A percentile compares a stretch with the other conserved stretches of the same genome.
Evolutionary conservation across 2,888 invertebrate species (phyloP).

Genomic region (Tenodera sinensis): DNA sequence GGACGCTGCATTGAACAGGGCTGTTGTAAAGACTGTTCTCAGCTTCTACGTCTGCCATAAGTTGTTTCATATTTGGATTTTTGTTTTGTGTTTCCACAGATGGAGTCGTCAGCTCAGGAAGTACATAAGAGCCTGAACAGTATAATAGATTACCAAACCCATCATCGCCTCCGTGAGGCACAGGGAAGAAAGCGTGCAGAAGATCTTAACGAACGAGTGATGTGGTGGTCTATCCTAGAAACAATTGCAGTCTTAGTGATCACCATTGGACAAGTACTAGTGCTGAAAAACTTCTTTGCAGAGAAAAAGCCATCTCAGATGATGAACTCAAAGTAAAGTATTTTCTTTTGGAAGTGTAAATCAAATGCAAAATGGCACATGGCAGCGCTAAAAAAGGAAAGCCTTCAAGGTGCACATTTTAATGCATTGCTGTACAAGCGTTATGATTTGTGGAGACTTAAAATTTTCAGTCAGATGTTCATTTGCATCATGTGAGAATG

Average conservation of each 20-base stretch:
- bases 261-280: constrained; percentile 85
- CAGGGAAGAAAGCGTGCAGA: constrained; percentile 94
- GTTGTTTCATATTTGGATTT: too few relatives aligned
- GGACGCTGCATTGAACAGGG: too few relatives aligned
- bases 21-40: too few relatives aligned
- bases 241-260: constrained; percentile 79
- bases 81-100: constrained; percentile 51
- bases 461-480: not conserved
- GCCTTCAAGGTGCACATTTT: not conserved
- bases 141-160: constrained; percentile 94
- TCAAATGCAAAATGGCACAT: not conserved
- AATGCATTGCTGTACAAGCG: not conserved
- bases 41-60: too few relatives aligned
- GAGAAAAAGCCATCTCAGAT: constrained; percentile 58
- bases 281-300: constrained; percentile 88
- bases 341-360: not conserved
- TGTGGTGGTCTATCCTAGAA: constrained; percentile 90
- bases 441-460: not conserved
- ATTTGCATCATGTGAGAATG: not conserved
- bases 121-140: constrained; percentile 85
- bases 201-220: constrained; percentile 90
- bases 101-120: constrained; percentile 88
- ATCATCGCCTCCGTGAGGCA: constrained; percentile 91
- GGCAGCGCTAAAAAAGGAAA: not conserved
- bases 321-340: constrained; percentile 35